These are phyloP conservation scores for Trachelus iudaicus DNA, from an alignment of 2,888 invertebrate species.

Conservation along the genomic window DNA sequence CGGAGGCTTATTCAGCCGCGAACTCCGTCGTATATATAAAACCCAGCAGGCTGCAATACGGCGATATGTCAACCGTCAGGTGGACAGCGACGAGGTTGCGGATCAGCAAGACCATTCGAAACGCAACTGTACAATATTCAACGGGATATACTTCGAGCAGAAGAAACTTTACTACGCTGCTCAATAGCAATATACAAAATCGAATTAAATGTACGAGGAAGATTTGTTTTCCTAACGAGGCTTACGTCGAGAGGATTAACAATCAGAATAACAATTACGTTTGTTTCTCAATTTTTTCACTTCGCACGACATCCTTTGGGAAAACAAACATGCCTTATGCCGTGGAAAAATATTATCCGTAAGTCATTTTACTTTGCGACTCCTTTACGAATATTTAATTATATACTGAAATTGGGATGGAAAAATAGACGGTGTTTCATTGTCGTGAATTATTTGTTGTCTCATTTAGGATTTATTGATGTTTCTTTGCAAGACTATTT, in stretches of 20 bases:
- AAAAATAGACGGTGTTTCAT: too few species aligned
- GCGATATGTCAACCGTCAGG: constrained; percentile 47
- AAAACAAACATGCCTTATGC: constrained; percentile 49
- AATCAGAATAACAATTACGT: not conserved
- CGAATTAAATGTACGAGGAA: not conserved
- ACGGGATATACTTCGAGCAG: not conserved
- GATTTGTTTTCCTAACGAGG: too few species aligned
- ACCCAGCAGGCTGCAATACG: constrained; percentile 10
- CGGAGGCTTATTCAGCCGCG: constrained; percentile 15
- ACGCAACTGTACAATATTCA: too few species aligned
- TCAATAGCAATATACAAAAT: not conserved
- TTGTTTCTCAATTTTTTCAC: constrained; percentile 24
- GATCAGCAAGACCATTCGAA: not conserved
- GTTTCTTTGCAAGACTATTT: too few species aligned
- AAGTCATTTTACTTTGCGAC: constrained; percentile 30
- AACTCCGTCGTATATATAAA: constrained; percentile 25
- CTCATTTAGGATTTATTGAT: too few species aligned
- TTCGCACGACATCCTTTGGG: not conserved
- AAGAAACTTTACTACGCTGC: not conserved
- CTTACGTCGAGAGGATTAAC: too few species aligned
- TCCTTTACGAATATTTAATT: too few species aligned
- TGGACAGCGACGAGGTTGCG: constrained; percentile 43
- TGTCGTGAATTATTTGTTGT: too few species aligned
- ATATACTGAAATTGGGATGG: too few species aligned
- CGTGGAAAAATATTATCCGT: constrained; percentile 50